These are phyloP conservation scores for Cardiocondyla obscurior DNA, from an alignment of 1,140 invertebrate species.

Conservation along the genomic window DNA sequence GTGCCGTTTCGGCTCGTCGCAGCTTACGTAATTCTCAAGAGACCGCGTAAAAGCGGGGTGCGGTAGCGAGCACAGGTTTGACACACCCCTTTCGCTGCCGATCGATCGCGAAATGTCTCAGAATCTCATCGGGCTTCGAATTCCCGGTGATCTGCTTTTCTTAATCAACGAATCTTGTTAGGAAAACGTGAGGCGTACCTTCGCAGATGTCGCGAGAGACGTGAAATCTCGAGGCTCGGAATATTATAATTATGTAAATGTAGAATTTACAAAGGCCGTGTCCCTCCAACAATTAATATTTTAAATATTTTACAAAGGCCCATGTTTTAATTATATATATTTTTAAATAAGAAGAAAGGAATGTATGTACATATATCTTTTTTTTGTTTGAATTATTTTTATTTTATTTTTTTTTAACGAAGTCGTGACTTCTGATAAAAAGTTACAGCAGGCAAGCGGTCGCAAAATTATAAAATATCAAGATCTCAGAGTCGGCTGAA, in stretches of 20 bases:
- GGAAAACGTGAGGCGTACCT: neutral
- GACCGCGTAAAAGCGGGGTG: constrained; percentile 63
- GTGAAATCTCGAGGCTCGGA: neutral
- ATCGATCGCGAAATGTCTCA: constrained; percentile 69
- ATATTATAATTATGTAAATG: neutral
- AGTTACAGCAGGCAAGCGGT: neutral
- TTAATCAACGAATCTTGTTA: neutral
- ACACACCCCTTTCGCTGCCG: constrained; percentile 70
- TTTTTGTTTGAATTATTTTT: no score
- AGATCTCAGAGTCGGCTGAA: neutral
- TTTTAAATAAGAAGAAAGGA: no score
- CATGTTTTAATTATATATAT: no score
- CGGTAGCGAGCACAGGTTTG: constrained; percentile 55
- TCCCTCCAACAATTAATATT: neutral
- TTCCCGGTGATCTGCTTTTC: constrained; percentile 20
- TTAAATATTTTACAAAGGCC: neutral
- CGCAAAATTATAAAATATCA: neutral
- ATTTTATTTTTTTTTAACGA: no score
- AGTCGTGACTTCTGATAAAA: neutral
- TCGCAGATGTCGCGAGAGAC: neutral
- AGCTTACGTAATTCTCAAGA: constrained; percentile 67
- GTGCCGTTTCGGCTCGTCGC: constrained; percentile 49
- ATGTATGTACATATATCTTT: no score
- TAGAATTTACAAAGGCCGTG: neutral
- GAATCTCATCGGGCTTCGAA: constrained; percentile 51